Percentiles rank a stretch among this genome's conserved stretches.
Conservation (phyloP, 2,888 invertebrate species). For the Branchipolynoe longqiensis region DNA sequence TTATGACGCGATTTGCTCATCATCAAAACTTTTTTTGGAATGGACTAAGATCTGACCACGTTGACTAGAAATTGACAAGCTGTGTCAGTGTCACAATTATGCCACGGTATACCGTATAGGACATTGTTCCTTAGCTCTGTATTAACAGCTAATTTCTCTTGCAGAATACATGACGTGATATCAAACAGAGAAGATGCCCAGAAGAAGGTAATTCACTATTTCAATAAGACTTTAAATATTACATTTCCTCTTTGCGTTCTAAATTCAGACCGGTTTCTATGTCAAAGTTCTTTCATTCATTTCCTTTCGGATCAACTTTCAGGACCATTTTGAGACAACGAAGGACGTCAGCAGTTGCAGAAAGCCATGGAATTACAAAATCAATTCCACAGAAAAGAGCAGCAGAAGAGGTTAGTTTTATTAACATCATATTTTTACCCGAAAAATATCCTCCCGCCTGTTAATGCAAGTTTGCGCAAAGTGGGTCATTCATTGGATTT, state of each 20-base stretch:
- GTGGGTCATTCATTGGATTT: not conserved
- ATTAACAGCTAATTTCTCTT: no score
- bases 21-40: not conserved
- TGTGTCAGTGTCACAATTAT: no score
- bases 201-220: constrained; percentile 49
- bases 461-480: not conserved
- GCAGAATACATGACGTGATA: constrained; percentile 23
- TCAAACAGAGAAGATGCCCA: constrained; percentile 37
- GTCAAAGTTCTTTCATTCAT: not conserved
- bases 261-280: not conserved
- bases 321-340: constrained; percentile 20
- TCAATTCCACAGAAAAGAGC: constrained; percentile 50
- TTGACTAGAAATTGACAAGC: no score
- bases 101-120: no score
- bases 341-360: not conserved
- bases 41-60: not conserved
- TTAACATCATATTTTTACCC: not conserved
- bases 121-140: no score
- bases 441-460: not conserved
- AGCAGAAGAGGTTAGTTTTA: constrained; percentile 46
- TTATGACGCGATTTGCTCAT: no score
- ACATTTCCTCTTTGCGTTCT: no score
- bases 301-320: constrained; percentile 15
- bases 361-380: constrained; percentile 1
- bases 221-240: no score